Conservation (phyloP, 53 echinoderm and acorn worm species). For the Paracentrotus lividus region DNA sequence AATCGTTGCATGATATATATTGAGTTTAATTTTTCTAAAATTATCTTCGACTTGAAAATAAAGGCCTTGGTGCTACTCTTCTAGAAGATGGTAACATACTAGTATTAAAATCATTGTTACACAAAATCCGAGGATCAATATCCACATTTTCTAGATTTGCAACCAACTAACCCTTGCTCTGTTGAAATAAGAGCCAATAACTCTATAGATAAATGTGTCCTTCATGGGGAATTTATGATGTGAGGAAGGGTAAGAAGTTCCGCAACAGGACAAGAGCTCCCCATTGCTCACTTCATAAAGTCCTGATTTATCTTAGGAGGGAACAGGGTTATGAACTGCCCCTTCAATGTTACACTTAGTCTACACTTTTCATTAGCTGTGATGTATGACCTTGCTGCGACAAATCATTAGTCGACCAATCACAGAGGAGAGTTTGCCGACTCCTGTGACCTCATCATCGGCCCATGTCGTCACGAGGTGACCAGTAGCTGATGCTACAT, state of each 20-base stretch:
- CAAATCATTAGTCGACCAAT: conserved; percentile 38
- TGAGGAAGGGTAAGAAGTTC: neutral
- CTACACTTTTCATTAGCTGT: neutral
- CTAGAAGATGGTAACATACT: conserved; percentile 25
- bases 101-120: neutral
- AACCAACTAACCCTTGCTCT: neutral
- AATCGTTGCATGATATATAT: no score
- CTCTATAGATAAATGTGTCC: neutral
- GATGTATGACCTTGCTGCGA: conserved; percentile 25
- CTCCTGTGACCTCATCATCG: conserved; percentile 44
- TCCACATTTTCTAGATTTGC: neutral
- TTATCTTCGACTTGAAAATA: no score
- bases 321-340: neutral
- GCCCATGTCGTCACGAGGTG: conserved; percentile 43
- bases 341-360: conserved; percentile 37
- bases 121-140: neutral
- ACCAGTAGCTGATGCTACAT: neutral
- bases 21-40: no score
- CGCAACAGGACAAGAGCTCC: neutral
- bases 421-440: neutral
- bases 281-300: neutral
- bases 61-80: neutral
- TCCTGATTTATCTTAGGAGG: neutral
- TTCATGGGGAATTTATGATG: neutral
- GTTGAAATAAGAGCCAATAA: neutral